Evolutionary conservation across 2,888 invertebrate species (phyloP), one percentile per base, ranked within the genome.

Genomic region (Tinea pellionella): DNA sequence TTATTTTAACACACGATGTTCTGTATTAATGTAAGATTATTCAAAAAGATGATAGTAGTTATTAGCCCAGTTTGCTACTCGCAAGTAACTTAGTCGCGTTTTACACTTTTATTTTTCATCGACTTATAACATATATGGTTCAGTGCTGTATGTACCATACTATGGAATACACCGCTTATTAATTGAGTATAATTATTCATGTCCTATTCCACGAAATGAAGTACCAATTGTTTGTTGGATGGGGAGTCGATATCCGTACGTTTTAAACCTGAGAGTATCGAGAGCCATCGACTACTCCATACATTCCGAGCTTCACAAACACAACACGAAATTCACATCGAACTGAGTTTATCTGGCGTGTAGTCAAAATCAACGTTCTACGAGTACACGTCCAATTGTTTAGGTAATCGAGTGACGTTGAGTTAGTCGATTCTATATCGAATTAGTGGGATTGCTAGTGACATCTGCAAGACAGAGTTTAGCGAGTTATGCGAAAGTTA

Each of bases 391-490:
- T 16, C 66, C 66, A 70, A 74, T 76, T 78, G 77, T 75, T 74
- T 75, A 74, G 72, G 70, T 73, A 75, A 77, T 75, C 71, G 72
- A 65, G 65, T 70, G 68, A 72, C 69, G 71, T 68, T 69, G 67
- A 70, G 71, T 72, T 72, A 69, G 68, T 68, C 61, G 32, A 32
- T 30, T 63, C 63, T 58, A 59, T 59, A 62, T 62, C 65, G 69
- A 71, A 73, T 73, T 71, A 71, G 67, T 67, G 65, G 69, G 68
- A 67, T 67, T 72, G 60, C 62, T 24, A 59, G 58, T 59, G 61
- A 60, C 62, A 47, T 43, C 59, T 59, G 59, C 59, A 30, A 60
- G 62, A 60, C 60, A 15, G 57, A 57, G 47, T 56, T 57, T 58
- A 15, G 37, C 15, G 29, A 60, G 43, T 47, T 57, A 58, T 61